Base-by-base conservation (phyloP, 64 coral and sea anemone genomes). In the Montipora efflorescens region DNA sequence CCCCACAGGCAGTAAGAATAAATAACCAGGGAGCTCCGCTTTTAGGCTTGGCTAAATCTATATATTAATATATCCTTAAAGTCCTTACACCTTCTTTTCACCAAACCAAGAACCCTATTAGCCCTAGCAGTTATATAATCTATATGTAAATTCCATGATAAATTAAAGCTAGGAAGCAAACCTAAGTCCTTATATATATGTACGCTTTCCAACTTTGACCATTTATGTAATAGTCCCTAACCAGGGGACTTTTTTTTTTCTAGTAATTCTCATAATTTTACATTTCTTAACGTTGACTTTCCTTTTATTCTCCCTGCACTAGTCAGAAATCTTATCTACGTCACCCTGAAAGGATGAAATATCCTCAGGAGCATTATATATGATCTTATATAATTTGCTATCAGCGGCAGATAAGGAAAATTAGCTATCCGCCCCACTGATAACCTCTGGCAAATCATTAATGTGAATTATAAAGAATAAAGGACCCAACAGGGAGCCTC, bases 101-200 rank as follows among this genome's bases (percentile, higher is more conserved):
- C 78, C 36, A 36, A 36, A 36, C 36, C 36, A 36, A 36, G 36
- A 36, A 36, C 36, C 36, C 36, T 36, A 36, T 36, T 36, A 2
- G 36, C 36, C 36, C 1, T 36, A 36, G 36, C 36, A 36, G 36
- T 36, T 36, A 36, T 36, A 36, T 36, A 36, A 36, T 36, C 36
- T 36, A 36, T 36, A 36, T 36, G 36, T 36, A 36, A 36, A 36
- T 36, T 36, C 36, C 36, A 36, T 36, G 36, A 36, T 36, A 36
- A 36, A 36, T 36, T 36, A 36, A 2, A 36, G 48, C 52, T 55
- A 16, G 48, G 72, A 44, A 71, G 15, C 18, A 87, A 49, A 15
- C 84, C 84, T 68, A 74, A 72, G 16, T 87, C 84, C 20, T 73
- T 87, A 72, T 74, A 87, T 22, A 87, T 4, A 73, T 87, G 10